Evolutionary conservation across 2,888 invertebrate genomes (phyloP), one percentile per base, ranked within the genome.

Genomic region (Drosophila kanekoi): DNA sequence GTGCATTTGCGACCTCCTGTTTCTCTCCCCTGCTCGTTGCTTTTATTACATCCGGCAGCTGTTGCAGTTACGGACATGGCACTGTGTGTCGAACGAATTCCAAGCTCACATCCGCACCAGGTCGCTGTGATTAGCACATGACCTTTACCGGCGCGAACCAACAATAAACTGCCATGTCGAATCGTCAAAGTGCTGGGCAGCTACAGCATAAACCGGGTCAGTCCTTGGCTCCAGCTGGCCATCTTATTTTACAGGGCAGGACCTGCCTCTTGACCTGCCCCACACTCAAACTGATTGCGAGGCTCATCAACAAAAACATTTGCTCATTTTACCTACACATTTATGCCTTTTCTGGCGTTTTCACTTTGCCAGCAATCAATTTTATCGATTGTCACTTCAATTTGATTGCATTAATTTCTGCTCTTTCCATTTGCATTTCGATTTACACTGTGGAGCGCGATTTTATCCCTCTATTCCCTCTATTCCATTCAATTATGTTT

Each of bases 311-410:
- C 45, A 10, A 51, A 52, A 47, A 23, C 41, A 32, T 49, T 59
- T 52, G 20, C 28, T 10, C 1, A 16, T 38, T 63, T 49, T 16
- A 5, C 14, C 37, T 52, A 28, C 11, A 28, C 40, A 61, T 11
- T 16, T 28, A 58, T 8, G 11, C 16, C 23, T 57, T 20, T 38
- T 51, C 41, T 41, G 32, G 20, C 38, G 14, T 56, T 67, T 52
- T 10, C 4, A 28, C n/a, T 47, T 59, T 49, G 45, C 23, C 38
- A 28, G 44, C 74, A 85, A 82, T 86, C 78, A 80, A 82, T 82
- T 83, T 74, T 72, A 86, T 78, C 86, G 80, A 85, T 88, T 87
- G 59, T 51, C 64, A 57, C 68, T 72, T 60, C 51, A 56, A 56
- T 60, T 76, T 54, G 41, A 61, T 63, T 63, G 67, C 20, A 57